Percentiles rank a stretch among this genome's conserved stretches.
These are phyloP conservation scores for Lipotes vexillifer DNA, from an alignment of 2,113 vertebrate species.

Conservation along the genomic window DNA sequence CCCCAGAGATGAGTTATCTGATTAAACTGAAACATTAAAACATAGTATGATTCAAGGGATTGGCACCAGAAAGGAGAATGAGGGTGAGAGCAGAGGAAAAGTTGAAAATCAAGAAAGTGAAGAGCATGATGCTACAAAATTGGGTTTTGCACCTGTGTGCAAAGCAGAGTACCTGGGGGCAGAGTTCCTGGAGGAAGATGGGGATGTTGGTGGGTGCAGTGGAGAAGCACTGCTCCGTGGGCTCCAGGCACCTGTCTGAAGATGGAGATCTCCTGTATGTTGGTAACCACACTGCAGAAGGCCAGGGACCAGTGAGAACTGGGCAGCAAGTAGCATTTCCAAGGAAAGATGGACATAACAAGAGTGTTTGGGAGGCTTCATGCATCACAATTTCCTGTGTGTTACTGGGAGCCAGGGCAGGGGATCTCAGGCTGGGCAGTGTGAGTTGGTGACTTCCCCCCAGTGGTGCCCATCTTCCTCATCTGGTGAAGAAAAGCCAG, in stretches of 20 bases:
- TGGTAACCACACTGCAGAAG: neutral
- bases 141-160: neutral
- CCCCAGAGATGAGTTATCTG: neutral
- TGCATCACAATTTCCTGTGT: neutral
- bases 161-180: neutral
- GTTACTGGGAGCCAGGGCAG: neutral
- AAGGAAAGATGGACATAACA: neutral
- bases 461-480: neutral
- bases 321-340: neutral
- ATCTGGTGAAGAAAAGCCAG: neutral
- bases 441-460: neutral
- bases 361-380: neutral
- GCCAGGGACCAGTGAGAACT: neutral
- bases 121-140: neutral
- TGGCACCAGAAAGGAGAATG: neutral
- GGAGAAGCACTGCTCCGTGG: neutral
- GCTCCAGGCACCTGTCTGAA: neutral
- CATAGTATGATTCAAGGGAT: neutral
- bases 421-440: neutral
- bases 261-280: neutral
- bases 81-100: neutral
- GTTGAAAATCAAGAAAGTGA: neutral
- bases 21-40: conserved; percentile 18
- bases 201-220: neutral
- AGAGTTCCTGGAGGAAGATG: neutral